Evolutionary conservation across 2,888 invertebrate genomes (phyloP), one percentile per base, ranked within the genome.

Genomic region (Craniophora ligustri): DNA sequence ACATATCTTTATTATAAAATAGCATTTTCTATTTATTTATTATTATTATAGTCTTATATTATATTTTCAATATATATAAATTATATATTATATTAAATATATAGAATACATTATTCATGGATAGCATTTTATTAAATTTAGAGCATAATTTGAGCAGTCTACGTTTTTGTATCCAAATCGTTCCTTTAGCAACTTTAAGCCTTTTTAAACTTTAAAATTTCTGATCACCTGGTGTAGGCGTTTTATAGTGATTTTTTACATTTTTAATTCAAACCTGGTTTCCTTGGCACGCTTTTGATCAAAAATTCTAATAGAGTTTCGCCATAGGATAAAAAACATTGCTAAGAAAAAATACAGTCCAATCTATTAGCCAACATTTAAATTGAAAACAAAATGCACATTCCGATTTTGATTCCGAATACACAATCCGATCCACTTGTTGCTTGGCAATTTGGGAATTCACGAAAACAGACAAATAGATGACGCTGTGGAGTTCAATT

Each of bases 391-490:
- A 26, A 42, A 66, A 49, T 51, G 23, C 35, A 51, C 32, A 69
- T 56, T n/a, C n/a, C n/a, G n/a, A n/a, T n/a, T n/a, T n/a, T n/a
- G n/a, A n/a, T n/a, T n/a, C n/a, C n/a, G n/a, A n/a, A n/a, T n/a
- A n/a, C n/a, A n/a, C n/a, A 39, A 40, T 47, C 34, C 30, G 15
- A 66, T 46, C 64, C 65, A 77, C 78, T 75, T 80, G 81, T 77
- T 79, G 79, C 71, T 51, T 46, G 28, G 15, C 46, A 32, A 58
- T 67, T 58, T 53, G 53, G 58, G 62, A 70, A 69, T 61, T 54
- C 53, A 35, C 36, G 6, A 6, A 34, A 44, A 45, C 36, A 38
- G 54, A 48, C 21, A 32, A 5, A 28, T 44, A 32, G 42, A 53
- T 60, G 45, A 55, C 58, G 42, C 64, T 50, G 44, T 26, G 15